Evolutionary conservation across 2,888 invertebrate genomes (phyloP), one percentile per base, ranked within the genome.

Genomic region (Parascotia fuliginaria): DNA sequence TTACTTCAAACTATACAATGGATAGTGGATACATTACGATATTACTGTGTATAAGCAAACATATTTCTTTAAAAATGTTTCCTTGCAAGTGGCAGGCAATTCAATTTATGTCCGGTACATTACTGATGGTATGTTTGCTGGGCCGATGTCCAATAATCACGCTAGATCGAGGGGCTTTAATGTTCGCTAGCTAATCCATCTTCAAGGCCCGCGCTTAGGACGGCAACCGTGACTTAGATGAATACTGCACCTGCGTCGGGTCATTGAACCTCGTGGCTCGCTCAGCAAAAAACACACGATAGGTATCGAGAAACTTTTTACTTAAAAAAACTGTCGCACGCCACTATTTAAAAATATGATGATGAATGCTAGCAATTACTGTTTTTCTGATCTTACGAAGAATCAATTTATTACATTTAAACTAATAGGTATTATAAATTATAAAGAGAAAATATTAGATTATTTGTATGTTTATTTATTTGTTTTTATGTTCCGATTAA

Each of bases 131-230:
- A 33, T 31, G 52, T 40, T 27, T n/a, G 12, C 15, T 27, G 38
- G 15, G 28, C 45, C 19, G 44, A 40, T 47, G 44, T 55, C 47
- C 46, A 57, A 42, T 52, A 51, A 63, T 61, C 49, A 57, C 49
- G 49, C 19, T 56, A 64, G 59, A 53, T 65, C 51, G 60, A 62
- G 61, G 71, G 68, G 58, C 65, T 55, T 71, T 77, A 77, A 79
- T 75, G 73, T 52, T 47, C 54, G 73, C 70, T 69, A 68, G 73
- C 70, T 75, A 73, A 85, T 87, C 79, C 77, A 80, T 82, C 79
- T 81, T 76, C 67, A 64, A 65, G 73, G 56, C 45, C 56, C 61
- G 55, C 54, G 65, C 72, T 55, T 53, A 46, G 44, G 49, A 46
- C 45, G 57, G 41, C 58, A 49, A 60, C 75, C 77, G 73, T 77